Evolutionary conservation across 2,113 vertebrate genomes (phyloP), one percentile per base, ranked within the genome.

Genomic region (Ariopsis seemanni): DNA sequence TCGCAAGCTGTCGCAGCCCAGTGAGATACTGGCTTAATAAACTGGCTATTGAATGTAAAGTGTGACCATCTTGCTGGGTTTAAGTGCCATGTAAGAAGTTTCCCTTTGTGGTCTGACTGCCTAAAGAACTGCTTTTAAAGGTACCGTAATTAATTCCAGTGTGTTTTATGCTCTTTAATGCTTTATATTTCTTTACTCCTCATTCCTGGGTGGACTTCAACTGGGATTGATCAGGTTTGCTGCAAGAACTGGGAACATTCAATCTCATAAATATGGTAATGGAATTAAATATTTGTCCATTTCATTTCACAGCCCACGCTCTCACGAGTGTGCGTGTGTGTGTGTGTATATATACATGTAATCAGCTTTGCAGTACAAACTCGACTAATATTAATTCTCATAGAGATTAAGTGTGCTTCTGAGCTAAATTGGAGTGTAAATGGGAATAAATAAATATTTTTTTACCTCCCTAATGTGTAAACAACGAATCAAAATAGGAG

Each of bases 321-420:
- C 17, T 20, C 15, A 15, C 80, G 22, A 27, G 48, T 53, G 58
- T 85, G 22, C 12, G 75, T 85, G 48, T 34, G 30, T 34, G 30
- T 34, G 34, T 34, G 34, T 34, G 34, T 34, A 2, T 34, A 34
- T 0, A 62, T 85, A 58, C 55, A 75, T 62, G 84, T 75, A 75
- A 85, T 85, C 71, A 62, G 84, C 30, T 60, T 48, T 58, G 69
- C 69, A 15, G 69, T 58, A 25, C 34, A 57, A 85, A 58, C 27
- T 25, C 6, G 57, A 48, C 15, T 17, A 20, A 14, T 62, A 75
- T 50, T 42, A 1, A 60, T 53, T 53, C 48, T 78, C 12, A 27
- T 42, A 42, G 30, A 60, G 79, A 60, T 81, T 34, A 60, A 22
- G 4, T 34, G 55, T 60, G 55, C 57, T 20, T 81, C 30, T 34